A percentile compares a stretch with the other conserved stretches of the same genome.
Evolutionary conservation across 2,888 invertebrate genomes (phyloP).

Genomic region (Anoncus sp.): DNA sequence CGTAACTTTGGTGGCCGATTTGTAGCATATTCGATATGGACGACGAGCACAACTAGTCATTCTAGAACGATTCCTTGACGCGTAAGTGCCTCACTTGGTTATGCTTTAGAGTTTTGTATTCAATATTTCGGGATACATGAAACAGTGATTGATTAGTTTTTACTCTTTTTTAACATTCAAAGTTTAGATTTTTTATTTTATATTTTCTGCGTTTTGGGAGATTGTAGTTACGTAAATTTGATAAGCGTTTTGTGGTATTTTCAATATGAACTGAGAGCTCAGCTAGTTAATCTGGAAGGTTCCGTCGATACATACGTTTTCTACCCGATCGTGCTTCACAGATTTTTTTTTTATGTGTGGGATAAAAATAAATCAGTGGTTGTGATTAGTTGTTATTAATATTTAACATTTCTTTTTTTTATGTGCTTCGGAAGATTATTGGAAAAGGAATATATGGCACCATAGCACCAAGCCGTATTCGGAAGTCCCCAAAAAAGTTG

Average conservation of each 20-base stretch:
- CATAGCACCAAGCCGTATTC: no score
- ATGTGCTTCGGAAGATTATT: no score
- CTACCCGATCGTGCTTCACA: no score
- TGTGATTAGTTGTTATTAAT: no score
- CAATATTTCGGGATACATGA: neutral
- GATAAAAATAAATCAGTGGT: no score
- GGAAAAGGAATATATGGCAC: no score
- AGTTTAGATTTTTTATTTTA: neutral
- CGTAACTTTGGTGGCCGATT: slow-evolving; percentile 9
- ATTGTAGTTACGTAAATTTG: neutral
- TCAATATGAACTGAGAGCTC: neutral
- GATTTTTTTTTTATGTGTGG: no score
- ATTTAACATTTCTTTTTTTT: no score
- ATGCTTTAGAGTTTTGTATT: neutral
- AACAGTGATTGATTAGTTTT: neutral
- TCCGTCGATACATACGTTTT: neutral
- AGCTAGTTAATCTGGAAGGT: neutral
- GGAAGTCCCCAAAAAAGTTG: no score
- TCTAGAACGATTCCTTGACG: neutral
- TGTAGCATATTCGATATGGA: slow-evolving; percentile 20
- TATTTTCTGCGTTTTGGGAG: neutral
- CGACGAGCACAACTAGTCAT: neutral
- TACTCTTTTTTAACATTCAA: neutral
- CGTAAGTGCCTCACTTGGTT: neutral
- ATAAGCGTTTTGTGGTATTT: neutral